Base-by-base conservation (phyloP, 2,113 vertebrate species). In the Limanda limanda region DNA sequence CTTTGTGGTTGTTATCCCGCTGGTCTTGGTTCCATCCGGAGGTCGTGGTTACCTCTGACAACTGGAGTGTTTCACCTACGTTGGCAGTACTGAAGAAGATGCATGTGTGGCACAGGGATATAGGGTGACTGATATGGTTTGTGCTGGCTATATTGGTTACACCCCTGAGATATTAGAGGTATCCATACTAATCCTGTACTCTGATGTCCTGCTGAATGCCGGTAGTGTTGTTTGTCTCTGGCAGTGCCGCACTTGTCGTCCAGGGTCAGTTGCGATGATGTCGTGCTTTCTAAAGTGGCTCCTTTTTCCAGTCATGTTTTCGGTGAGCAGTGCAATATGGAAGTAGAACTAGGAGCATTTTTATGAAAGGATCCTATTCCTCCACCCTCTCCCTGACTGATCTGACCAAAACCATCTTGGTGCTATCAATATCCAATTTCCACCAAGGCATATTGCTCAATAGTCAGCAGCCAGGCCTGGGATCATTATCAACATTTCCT, bases 61-160 rank as follows among this genome's bases (percentile, higher is more conserved):
- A 59, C 86, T 76, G 63, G 66, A 83, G 83, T 69, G 2, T 78
- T 82, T 84, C 86, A 72, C 59, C 83, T 89, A 91, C 78, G 12
- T 87, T 90, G 91, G 92, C 90, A 92, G 92, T 91, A 88, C 35
- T 79, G 80, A 85, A 81, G 68, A 91, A 81, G 66, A 91, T 92
- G 86, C 81, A 71, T 90, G 86, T 79, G 91, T 89, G 91, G 86
- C 84, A 89, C 81, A 70, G 76, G 78, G 71, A 71, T 85, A 75
- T 72, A 83, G 74, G 74, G 82, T 76, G 87, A 80, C 66, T 76
- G 76, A 83, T 66, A 76, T 86, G 88, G 78, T 86, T 92, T 93
- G 92, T 93, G 91, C 91, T 92, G 91, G 92, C 91, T 93, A 83
- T 85, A 71, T 90, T 72, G 88, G 86, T 89, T 87, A 92, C 92